These are phyloP conservation scores for Acanthococcus lagerstroemiae DNA, from an alignment of 2,888 invertebrate species.

Conservation along the genomic window DNA sequence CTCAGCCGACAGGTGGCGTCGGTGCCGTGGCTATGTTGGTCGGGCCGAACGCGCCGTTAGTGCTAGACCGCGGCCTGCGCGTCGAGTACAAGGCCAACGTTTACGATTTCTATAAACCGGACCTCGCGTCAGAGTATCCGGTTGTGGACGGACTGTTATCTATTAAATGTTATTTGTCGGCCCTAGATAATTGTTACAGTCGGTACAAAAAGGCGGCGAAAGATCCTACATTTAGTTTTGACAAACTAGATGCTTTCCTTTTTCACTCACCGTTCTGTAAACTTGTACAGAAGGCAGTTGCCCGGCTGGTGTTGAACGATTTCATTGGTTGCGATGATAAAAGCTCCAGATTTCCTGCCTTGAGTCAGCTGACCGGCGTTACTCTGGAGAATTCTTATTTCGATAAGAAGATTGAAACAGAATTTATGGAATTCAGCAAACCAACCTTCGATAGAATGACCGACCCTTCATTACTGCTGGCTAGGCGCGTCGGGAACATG, in stretches of 20 bases:
- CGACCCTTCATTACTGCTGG: conserved; percentile 69
- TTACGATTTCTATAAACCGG: conserved; percentile 98
- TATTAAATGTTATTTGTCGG: conserved; percentile 85
- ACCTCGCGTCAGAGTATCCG: conserved; percentile 88
- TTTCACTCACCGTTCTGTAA: conserved; percentile 97
- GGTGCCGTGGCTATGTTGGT: conserved; percentile 97
- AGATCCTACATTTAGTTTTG: conserved; percentile 22
- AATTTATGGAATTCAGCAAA: conserved; percentile 66
- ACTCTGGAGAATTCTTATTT: conserved; percentile 78
- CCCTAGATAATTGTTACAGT: conserved; percentile 84
- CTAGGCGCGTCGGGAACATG: conserved; percentile 95
- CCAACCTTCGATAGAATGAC: conserved; percentile 69
- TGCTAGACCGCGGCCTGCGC: conserved; percentile 78
- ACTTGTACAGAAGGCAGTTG: conserved; percentile 92
- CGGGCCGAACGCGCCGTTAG: conserved; percentile 85
- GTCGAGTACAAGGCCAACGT: conserved; percentile 85
- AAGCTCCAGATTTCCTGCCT: conserved; percentile 50
- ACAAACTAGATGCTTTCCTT: conserved; percentile 62
- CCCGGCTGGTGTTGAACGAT: conserved; percentile 56
- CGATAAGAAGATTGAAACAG: conserved; percentile 80
- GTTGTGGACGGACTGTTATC: conserved; percentile 90
- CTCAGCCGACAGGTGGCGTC: conserved; percentile 94
- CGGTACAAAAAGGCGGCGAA: conserved; percentile 45
- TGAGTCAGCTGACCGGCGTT: conserved; percentile 56
- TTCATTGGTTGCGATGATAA: conserved; percentile 32